Evolutionary conservation across 2,797 vertebrate species (phyloP), one percentile per base, ranked within the genome.

Genomic region (Pogoniulus pusillus): DNA sequence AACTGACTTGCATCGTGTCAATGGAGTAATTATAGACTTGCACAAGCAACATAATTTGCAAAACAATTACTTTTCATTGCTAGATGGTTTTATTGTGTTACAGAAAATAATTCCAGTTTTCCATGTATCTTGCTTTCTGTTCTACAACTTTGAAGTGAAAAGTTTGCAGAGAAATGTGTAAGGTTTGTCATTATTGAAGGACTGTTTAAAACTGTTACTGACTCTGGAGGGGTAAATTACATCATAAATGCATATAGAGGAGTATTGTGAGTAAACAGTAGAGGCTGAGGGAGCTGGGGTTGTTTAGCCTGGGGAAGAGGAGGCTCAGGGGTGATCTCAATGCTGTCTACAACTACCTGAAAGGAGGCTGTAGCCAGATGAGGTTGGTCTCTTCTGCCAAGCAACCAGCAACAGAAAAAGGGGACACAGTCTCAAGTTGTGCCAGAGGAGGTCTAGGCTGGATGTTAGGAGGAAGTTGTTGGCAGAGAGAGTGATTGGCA

Each of bases 1-100:
- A 78, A 74, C 62, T 57, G 82, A 83, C 63, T 94, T 94, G 81
- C n/a, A 1, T 91, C 71, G 70, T 85, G 76, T 76, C 91, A 93
- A 80, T n/a, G 64, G 12, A 85, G 41, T 94, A 95, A 96, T 94
- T 87, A 85, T 27, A 89, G 66, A 75, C 60, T 91, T 89, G 75
- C 47, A 66, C 39, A 78, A 82, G 53, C 35, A 93, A 76, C 32
- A 64, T 16, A 54, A 77, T 87, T 80, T 93, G 43, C 47, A 70
- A 87, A 91, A 85, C 57, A 90, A 64, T 86, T 89, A 70, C 82
- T 73, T 93, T 89, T 93, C 39, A 73, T 10, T 83, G 37, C 16
- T 89, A 63, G 30, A 45, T 63, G n/a, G 14, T 41, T 94, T 85
- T 39, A 63, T 63, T 85, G 14, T 72, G 24, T 63, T 92, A 20